Evolutionary conservation across 1,140 invertebrate genomes (phyloP), one percentile per base, ranked within the genome.

Genomic region (Macrobrachium nipponense): DNA sequence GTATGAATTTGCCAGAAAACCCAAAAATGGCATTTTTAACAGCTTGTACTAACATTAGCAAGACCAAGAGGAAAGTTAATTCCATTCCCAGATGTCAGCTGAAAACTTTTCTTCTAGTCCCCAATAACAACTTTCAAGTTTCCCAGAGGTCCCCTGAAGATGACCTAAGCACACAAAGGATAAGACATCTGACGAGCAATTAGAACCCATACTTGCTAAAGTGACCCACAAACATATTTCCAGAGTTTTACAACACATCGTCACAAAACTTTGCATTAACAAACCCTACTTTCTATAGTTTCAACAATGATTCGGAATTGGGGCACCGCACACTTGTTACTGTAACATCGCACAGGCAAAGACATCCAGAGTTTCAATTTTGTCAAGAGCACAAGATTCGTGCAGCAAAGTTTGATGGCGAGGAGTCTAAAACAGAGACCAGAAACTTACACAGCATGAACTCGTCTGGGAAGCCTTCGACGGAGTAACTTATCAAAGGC

Each of bases 401-500:
- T 5, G 4, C n/a, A 23, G 51, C 1, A 43, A 64, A 11, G 8
- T 70, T 82, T 51, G 68, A 12, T 10, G 6, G 14, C 0, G 14
- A 86, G 27, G 14, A 12, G 17, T 0, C 62, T 44, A 17, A 23
- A 6, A 20, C 27, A 36, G 20, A 44, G 15, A 11, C 17, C 18
- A 20, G 51, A 12, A 61, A 80, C 88, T 89, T 27, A 89, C 88
- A 77, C 10, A 89, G 3, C 0, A 81, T 61, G n/a, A 89, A 58
- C 59, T 89, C 88, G 51, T 89, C 88, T 3, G 64, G 86, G 61
- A 78, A 89, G 7, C 68, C 44, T 8, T 68, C 76, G 10, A 87
- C 83, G 51, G 88, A 79, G 84, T 89, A 89, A 62, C 88, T 89
- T 12, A 89, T 59, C 6, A 89, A 60, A 11, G 86, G 77, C 23